Conservation (phyloP, 2,888 invertebrate species). For the Cabera pusaria region DNA sequence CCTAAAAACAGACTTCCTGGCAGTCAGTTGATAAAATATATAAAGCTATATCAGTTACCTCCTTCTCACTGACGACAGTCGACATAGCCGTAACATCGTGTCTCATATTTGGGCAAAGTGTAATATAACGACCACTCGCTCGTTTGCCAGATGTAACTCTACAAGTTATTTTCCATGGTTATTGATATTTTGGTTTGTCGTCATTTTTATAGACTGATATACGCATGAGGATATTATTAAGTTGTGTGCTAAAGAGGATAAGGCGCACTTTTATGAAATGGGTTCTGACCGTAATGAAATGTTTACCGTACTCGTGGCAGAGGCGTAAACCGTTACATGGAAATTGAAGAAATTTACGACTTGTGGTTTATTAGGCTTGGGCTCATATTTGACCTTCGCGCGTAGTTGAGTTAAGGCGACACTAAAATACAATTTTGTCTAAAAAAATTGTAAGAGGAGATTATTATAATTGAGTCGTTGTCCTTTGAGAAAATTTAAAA, state of each 20-base stretch:
- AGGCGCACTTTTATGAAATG: slow-evolving; percentile 4
- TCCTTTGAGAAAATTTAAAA: too few species aligned
- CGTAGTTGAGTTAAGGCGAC: too few species aligned
- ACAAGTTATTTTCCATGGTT: slow-evolving; percentile 19
- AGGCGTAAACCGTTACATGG: slow-evolving; percentile 14
- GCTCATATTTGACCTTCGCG: too few species aligned
- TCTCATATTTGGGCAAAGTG: slow-evolving; percentile 18
- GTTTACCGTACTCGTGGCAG: slow-evolving; percentile 13
- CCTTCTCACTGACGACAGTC: background rate
- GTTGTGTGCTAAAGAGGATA: slow-evolving; percentile 10
- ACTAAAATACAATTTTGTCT: too few species aligned
- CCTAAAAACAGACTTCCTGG: too few species aligned
- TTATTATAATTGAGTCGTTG: too few species aligned
- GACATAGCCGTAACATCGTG: slow-evolving; percentile 17
- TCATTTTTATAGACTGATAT: slow-evolving; percentile 23
- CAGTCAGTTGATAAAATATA: too few species aligned
- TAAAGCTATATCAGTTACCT: slow-evolving; percentile 2
- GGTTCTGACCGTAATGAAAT: slow-evolving; percentile 19
- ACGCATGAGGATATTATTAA: slow-evolving; percentile 16
- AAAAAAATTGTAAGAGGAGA: too few species aligned
- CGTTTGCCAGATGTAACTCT: slow-evolving; percentile 19
- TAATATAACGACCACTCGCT: slow-evolving; percentile 19
- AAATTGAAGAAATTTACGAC: slow-evolving; percentile 15
- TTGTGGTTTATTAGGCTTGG: too few species aligned
- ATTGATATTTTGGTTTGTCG: slow-evolving; percentile 25